Conservation (phyloP, 2,113 vertebrate species). For the Lynx canadensis region DNA sequence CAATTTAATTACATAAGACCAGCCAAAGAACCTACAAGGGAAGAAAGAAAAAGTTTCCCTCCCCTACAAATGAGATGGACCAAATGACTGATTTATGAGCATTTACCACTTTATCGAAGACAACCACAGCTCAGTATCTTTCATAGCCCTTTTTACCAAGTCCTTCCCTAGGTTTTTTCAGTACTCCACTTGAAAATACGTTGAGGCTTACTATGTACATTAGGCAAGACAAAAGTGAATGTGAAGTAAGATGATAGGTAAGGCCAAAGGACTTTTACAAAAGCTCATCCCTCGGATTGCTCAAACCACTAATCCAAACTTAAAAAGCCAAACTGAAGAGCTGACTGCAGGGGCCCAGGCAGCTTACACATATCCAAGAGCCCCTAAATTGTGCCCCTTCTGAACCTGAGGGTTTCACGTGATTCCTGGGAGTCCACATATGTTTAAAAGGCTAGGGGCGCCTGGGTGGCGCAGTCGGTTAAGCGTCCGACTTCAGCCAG, state of each 20-base stretch:
- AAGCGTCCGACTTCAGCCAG: no score
- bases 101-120: background rate
- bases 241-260: background rate
- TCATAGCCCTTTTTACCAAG: background rate
- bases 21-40: background rate
- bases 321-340: background rate
- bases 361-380: background rate
- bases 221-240: background rate
- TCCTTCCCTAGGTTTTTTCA: background rate
- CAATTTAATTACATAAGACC: background rate
- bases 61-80: background rate
- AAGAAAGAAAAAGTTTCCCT: background rate
- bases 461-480: no score
- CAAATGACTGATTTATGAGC: background rate
- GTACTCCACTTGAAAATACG: background rate
- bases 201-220: background rate
- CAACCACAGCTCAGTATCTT: background rate
- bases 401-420: background rate
- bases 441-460: background rate
- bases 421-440: background rate
- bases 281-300: background rate
- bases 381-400: background rate
- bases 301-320: background rate
- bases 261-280: background rate
- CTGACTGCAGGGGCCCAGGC: background rate